A percentile compares a stretch with the other conserved stretches of the same genome.
phyloP scores from a whole-genome alignment of 2,888 invertebrate genomes.

The Cantharis nigra region DNA sequence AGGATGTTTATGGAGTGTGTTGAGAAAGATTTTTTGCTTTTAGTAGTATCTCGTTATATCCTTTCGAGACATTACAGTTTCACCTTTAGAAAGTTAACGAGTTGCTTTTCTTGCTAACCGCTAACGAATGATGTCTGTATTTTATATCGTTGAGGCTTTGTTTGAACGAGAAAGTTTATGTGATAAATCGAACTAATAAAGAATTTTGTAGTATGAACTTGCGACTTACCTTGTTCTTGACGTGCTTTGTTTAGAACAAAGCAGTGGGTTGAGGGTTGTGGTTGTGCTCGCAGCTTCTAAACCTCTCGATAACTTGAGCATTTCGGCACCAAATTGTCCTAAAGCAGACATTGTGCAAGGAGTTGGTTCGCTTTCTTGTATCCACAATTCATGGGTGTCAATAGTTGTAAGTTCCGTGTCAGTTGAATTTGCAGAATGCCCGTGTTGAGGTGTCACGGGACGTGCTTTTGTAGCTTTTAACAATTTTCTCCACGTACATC shows the following conservation, averaged over 20 bases:
- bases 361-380: constrained; percentile 69
- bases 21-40: neutral
- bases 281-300: constrained; percentile 69
- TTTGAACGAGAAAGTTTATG: neutral
- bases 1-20: neutral
- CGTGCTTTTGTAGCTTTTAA: constrained; percentile 57
- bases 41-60: neutral
- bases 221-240: constrained; percentile 21
- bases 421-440: constrained; percentile 73
- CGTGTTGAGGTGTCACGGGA: constrained; percentile 62
- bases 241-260: constrained; percentile 18
- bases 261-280: constrained; percentile 5
- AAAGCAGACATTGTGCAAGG: constrained; percentile 84
- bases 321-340: constrained; percentile 85
- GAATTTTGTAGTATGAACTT: neutral
- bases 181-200: neutral
- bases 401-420: constrained; percentile 84
- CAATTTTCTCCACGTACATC: constrained; percentile 77
- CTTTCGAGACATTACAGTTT: neutral
- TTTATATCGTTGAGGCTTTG: neutral
- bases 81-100: neutral
- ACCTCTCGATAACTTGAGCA: constrained; percentile 81
- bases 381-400: constrained; percentile 83
- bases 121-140: neutral
- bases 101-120: neutral